Evolutionary conservation across 2,797 vertebrate species (phyloP).

Genomic region (Channa striata): DNA sequence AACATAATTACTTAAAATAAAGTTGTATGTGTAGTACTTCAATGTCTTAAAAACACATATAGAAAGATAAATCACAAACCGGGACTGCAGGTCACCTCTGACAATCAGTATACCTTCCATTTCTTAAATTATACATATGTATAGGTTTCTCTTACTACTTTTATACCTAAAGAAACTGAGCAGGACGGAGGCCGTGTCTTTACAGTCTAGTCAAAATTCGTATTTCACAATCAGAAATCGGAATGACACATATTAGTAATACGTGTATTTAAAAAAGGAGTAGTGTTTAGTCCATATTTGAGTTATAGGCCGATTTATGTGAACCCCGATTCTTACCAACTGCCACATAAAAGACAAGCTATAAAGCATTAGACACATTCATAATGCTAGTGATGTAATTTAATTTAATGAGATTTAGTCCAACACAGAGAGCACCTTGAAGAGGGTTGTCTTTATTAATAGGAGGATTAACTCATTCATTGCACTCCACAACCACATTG

Average conservation of each 20-base stretch:
- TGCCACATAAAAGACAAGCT: neutral
- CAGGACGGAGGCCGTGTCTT: neutral
- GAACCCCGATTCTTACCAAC: too few relatives aligned
- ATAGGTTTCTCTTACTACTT: neutral
- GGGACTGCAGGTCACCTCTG: too few relatives aligned
- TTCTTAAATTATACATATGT: neutral
- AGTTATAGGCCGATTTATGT: neutral
- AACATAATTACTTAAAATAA: too few relatives aligned
- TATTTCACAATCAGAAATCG: neutral
- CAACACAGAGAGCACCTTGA: constrained; percentile 59
- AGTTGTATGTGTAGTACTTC: too few relatives aligned
- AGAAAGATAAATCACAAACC: neutral
- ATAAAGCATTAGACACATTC: neutral
- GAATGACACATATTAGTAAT: too few relatives aligned
- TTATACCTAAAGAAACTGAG: neutral
- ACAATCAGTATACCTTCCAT: too few relatives aligned
- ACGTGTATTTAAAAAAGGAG: neutral
- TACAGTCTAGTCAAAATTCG: neutral
- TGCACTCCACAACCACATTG: constrained; percentile 81
- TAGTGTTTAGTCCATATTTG: neutral
- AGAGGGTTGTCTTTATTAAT: constrained; percentile 75
- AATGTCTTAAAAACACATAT: too few relatives aligned
- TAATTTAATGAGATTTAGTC: neutral
- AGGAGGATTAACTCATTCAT: constrained; percentile 74
- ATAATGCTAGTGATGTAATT: neutral